Evolutionary conservation across 2,113 vertebrate genomes (phyloP), one percentile per base, ranked within the genome.

Genomic region (Baryphthengus martii): DNA sequence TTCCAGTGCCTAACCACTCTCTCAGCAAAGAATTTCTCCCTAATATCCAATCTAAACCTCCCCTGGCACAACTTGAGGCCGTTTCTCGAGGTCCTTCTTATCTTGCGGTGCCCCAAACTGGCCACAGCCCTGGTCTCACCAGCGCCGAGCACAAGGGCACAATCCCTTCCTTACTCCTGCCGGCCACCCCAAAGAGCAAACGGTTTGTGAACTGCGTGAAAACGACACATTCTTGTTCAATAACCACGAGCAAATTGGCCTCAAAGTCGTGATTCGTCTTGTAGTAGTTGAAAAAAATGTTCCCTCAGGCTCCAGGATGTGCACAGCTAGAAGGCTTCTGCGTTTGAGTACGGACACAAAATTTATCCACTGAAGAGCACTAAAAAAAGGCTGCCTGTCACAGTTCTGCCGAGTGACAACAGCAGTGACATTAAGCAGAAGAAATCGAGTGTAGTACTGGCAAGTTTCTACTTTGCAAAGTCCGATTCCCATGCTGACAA

Each of bases 171-270:
- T n/a, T n/a, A n/a, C n/a, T n/a, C n/a, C n/a, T n/a, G n/a, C n/a
- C n/a, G n/a, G n/a, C n/a, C n/a, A n/a, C 15, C n/a, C 1, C 1
- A 16, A 55, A 76, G 23, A 59, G 29, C 11, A 26, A 82, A 19
- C 39, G 5, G 20, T 24, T 20, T 5, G 4, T 1, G 24, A 66
- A 7, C 29, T 4, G 4, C 0, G 26, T 1, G 2, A 47, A 55
- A 15, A 13, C 19, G 1, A 8, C 53, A 26, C 33, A 0, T 8
- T 17, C 18, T 17, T 42, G 16, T 20, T 7, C 53, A 65, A 4
- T 0, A 7, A 18, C 33, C 44, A 50, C 13, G 29, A 63, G 37
- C 24, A 67, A 29, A 74, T 31, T 29, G 9, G 72, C 26, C 49
- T 23, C 31, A 19, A 29, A 65, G 10, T 5, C 28, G n/a, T 20